These are phyloP conservation scores for Apostichopus parvimensis DNA, from an alignment of 35 echinoderm and acorn worm species.

Conservation along the genomic window DNA sequence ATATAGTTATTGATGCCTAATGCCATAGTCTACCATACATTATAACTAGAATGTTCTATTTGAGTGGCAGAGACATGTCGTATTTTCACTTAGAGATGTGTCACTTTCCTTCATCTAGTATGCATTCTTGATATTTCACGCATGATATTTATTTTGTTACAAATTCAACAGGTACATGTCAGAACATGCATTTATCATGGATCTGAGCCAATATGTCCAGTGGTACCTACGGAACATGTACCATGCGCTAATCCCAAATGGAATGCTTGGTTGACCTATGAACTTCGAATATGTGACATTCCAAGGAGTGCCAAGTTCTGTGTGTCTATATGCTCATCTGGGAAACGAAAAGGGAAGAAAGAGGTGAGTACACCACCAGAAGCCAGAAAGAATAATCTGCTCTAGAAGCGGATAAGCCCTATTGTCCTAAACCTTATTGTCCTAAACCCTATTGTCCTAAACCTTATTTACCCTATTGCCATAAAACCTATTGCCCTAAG, in stretches of 20 bases:
- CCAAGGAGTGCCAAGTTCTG: conserved; percentile 93
- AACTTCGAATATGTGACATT: conserved; percentile 81
- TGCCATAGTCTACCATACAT: no score
- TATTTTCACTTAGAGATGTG: background rate
- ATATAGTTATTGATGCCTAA: no score
- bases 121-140: background rate
- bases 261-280: conserved; percentile 90
- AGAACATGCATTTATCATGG: conserved; percentile 94
- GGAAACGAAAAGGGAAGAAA: conserved; percentile 89
- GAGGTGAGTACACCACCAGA: conserved; percentile 63
- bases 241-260: conserved; percentile 94
- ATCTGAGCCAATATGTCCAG: conserved; percentile 80
- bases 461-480: no score
- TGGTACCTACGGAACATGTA: conserved; percentile 81
- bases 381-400: no score
- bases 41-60: no score
- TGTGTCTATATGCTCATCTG: conserved; percentile 88
- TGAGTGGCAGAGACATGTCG: no score
- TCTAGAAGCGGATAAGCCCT: no score
- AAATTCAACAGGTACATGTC: conserved; percentile 76
- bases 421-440: no score
- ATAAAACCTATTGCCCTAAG: no score
- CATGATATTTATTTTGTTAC: background rate
- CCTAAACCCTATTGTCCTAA: no score
- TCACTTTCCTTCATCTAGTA: background rate